Conservation (phyloP, 2,888 invertebrate species). For the Agonopterix heracliana region DNA sequence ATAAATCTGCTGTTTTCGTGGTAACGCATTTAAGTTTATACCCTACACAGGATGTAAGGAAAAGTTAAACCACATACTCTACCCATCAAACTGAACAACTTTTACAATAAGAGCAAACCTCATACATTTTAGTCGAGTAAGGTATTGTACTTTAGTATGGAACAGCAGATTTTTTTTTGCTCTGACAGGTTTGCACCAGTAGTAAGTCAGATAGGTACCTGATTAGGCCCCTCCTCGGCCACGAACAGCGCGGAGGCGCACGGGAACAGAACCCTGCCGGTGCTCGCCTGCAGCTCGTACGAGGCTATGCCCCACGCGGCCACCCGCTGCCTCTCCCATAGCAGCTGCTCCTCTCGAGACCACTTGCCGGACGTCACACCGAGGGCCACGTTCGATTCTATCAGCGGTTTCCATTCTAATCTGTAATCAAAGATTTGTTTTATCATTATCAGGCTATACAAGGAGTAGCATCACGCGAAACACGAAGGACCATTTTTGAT, state of each 20-base stretch:
- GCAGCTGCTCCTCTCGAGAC: constrained; percentile 92
- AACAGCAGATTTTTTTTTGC: no score
- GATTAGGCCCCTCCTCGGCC: constrained; percentile 71
- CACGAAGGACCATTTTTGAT: no score
- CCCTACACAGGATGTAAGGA: no score
- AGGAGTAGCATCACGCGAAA: no score
- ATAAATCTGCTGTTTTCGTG: no score
- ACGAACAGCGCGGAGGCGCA: constrained; percentile 92
- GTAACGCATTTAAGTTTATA: no score
- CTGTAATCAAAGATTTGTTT: constrained; percentile 42
- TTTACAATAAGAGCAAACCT: no score
- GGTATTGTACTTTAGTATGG: no score
- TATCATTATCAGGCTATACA: neutral
- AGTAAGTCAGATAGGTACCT: constrained; percentile 41
- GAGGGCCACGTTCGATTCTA: constrained; percentile 84
- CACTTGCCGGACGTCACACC: constrained; percentile 76
- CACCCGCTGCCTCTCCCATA: constrained; percentile 93
- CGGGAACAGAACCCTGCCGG: constrained; percentile 93
- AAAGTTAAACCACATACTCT: no score
- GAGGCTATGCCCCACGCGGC: constrained; percentile 96
- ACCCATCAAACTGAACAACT: no score
- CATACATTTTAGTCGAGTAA: no score
- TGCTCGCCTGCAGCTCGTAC: constrained; percentile 88
- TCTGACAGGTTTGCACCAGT: no score
- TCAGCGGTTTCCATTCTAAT: constrained; percentile 87